Conservation (phyloP, 1,140 invertebrate species). For the Pogonomyrmex californicus region DNA sequence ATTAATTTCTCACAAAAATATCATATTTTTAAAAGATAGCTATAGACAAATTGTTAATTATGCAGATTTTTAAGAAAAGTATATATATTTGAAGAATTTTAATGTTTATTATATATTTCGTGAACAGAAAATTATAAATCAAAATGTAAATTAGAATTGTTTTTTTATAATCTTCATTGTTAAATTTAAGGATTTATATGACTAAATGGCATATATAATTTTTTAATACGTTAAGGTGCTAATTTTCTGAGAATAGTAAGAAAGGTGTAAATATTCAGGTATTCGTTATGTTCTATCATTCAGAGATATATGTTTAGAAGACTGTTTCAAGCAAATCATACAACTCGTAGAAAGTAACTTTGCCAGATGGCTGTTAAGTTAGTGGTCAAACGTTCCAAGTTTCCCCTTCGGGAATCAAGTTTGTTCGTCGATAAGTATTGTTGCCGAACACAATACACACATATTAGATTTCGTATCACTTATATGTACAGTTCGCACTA, state of each 20-base stretch:
- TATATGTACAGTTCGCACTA: neutral
- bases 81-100: neutral
- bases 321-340: slow-evolving; percentile 48
- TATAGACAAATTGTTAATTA: neutral
- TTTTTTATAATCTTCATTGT: neutral
- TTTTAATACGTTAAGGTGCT: neutral
- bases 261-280: neutral
- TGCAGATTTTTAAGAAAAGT: no score
- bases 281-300: neutral
- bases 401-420: slow-evolving; percentile 52
- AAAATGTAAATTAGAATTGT: neutral
- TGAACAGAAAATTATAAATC: neutral
- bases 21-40: neutral
- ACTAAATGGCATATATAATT: neutral
- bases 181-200: neutral
- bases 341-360: slow-evolving; percentile 51
- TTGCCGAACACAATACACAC: slow-evolving; percentile 10
- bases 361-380: slow-evolving; percentile 48
- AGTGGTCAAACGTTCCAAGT: slow-evolving; percentile 53
- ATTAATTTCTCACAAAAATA: neutral
- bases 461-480: neutral
- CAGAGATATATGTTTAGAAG: slow-evolving; percentile 31
- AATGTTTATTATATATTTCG: neutral
- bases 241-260: neutral
- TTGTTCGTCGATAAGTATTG: slow-evolving; percentile 30